Conservation (phyloP, 2,797 vertebrate genomes). For the Enteromius anoplus region DNA sequence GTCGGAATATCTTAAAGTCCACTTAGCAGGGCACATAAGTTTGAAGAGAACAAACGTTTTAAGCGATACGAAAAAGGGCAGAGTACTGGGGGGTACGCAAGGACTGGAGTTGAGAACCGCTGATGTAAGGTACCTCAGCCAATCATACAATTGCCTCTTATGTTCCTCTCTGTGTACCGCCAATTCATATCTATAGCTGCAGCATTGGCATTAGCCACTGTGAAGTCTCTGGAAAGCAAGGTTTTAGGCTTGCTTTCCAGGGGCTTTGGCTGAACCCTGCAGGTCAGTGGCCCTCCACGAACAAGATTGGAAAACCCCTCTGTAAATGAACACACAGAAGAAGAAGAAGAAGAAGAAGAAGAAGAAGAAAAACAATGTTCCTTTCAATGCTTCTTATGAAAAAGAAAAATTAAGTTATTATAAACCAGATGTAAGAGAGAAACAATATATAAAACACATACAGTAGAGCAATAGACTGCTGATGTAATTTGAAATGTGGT, state of each 20-base stretch:
- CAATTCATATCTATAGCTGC: not conserved
- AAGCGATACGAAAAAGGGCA: too few relatives aligned
- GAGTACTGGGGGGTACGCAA: too few relatives aligned
- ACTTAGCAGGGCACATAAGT: too few relatives aligned
- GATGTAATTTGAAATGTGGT: constrained; percentile 62
- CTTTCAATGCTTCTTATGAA: not conserved
- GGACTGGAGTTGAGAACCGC: too few relatives aligned
- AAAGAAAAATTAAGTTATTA: constrained; percentile 10
- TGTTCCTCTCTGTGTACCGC: not conserved
- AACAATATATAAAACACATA: not conserved
- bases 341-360: too few relatives aligned
- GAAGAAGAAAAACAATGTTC: not conserved
- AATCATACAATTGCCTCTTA: not conserved
- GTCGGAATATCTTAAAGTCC: too few relatives aligned
- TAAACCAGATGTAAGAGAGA: constrained; percentile 19
- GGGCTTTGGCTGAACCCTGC: not conserved
- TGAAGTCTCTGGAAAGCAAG: too few relatives aligned
- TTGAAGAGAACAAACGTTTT: too few relatives aligned
- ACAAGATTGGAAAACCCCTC: not conserved
- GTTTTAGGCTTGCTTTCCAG: too few relatives aligned
- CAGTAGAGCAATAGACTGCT: not conserved
- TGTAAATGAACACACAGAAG: not conserved
- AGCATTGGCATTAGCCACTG: not conserved
- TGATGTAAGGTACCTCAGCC: not conserved
- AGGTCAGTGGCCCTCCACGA: not conserved